Evolutionary conservation across 2,113 vertebrate genomes (phyloP).

Genomic region (Siniperca knerii): DNA sequence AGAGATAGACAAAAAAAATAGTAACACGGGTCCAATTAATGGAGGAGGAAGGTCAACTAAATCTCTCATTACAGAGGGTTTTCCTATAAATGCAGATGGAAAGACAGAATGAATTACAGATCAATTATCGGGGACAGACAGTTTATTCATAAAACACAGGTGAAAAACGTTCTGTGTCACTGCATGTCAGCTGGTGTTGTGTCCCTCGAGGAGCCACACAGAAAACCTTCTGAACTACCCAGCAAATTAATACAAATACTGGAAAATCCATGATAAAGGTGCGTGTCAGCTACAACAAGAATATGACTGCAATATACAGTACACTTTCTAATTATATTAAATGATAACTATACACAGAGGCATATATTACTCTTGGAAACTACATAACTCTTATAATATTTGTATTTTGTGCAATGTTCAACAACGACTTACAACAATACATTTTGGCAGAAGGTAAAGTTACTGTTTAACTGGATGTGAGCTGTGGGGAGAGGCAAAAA

Average conservation of each 20-base stretch:
- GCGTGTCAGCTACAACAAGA: slow-evolving; percentile 62
- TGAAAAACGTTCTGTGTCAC: slow-evolving; percentile 20
- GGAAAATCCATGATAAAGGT: slow-evolving; percentile 57
- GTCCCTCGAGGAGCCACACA: slow-evolving; percentile 36
- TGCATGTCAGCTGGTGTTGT: slow-evolving; percentile 55
- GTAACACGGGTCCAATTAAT: not conserved
- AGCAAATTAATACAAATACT: slow-evolving; percentile 57
- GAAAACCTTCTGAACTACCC: slow-evolving; percentile 34
- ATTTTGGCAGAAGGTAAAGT: slow-evolving; percentile 67
- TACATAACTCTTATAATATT: slow-evolving; percentile 71
- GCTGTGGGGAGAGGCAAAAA: not conserved
- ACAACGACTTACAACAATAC: slow-evolving; percentile 60
- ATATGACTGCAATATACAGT: slow-evolving; percentile 72
- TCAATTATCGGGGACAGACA: not conserved
- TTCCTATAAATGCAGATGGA: slow-evolving; percentile 2
- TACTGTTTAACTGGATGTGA: slow-evolving; percentile 35
- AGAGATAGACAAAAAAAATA: slow-evolving; percentile 2
- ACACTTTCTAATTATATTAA: slow-evolving; percentile 58
- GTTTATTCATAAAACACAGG: slow-evolving; percentile 16
- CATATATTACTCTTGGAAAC: slow-evolving; percentile 79
- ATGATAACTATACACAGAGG: slow-evolving; percentile 76
- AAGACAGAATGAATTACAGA: not conserved
- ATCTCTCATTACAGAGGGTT: slow-evolving; percentile 2
- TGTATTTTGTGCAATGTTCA: slow-evolving; percentile 74
- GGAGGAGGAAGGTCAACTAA: not conserved